A percentile compares a stretch with the other conserved stretches of the same genome.
Conservation (phyloP, 2,113 vertebrate species). For the Sprattus sprattus region DNA sequence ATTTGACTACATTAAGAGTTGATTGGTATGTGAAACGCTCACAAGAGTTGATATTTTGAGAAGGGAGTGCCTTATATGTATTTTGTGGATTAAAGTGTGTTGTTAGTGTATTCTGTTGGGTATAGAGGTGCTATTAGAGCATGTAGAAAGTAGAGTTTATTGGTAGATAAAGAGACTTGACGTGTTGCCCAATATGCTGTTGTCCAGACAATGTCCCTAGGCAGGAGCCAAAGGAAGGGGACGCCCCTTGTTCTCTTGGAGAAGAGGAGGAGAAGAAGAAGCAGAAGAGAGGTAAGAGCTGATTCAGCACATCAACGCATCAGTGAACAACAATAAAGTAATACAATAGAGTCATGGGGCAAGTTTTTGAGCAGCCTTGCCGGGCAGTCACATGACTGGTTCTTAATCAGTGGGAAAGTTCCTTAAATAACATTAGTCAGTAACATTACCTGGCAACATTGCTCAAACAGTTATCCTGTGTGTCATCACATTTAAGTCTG, state of each 20-base stretch:
- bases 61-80: not conserved
- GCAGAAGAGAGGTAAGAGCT: conserved; percentile 88
- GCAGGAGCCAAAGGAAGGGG: conserved; percentile 81
- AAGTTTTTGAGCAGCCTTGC: too few species aligned
- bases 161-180: not conserved
- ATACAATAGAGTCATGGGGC: too few species aligned
- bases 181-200: not conserved
- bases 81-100: not conserved
- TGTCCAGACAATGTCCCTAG: conserved; percentile 81
- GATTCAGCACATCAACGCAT: not conserved
- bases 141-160: not conserved
- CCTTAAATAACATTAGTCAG: too few species aligned
- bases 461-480: too few species aligned
- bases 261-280: conserved; percentile 99
- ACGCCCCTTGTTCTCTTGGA: conserved; percentile 76
- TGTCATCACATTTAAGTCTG: too few species aligned
- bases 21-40: not conserved
- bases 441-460: too few species aligned
- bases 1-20: too few species aligned
- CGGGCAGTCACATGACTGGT: too few species aligned
- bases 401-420: too few species aligned
- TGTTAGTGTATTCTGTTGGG: not conserved
- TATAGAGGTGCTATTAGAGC: not conserved
- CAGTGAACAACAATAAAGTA: too few species aligned
- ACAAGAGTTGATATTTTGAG: not conserved